Evolutionary conservation across 2,797 vertebrate species (phyloP).

Genomic region (Epinephelus coioides): DNA sequence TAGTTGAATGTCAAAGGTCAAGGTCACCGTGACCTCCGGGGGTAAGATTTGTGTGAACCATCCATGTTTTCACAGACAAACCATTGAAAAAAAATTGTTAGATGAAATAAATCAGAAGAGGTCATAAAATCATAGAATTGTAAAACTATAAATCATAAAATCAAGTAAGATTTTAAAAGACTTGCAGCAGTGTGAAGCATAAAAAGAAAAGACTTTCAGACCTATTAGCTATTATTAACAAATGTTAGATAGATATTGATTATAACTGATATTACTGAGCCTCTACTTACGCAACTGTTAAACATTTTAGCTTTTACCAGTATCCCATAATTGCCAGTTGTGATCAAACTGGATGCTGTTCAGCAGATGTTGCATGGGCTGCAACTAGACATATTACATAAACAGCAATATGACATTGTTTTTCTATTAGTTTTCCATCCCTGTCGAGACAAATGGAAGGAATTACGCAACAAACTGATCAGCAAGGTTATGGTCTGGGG

Average conservation of each 20-base stretch:
- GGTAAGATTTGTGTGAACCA: too few relatives aligned
- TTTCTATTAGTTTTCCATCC: not conserved
- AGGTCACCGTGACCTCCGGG: too few relatives aligned
- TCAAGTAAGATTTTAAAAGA: too few relatives aligned
- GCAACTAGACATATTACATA: not conserved
- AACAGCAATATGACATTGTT: not conserved
- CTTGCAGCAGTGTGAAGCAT: too few relatives aligned
- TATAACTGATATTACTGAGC: not conserved
- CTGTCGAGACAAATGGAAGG: not conserved
- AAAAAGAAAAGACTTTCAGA: too few relatives aligned
- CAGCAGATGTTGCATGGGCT: not conserved
- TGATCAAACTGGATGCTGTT: not conserved
- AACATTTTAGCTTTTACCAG: not conserved
- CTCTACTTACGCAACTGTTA: not conserved
- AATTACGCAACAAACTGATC: not conserved
- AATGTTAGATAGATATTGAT: not conserved
- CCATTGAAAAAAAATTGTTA: too few relatives aligned
- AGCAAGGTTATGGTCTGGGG: not conserved
- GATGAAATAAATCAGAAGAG: too few relatives aligned
- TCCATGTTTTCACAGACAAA: too few relatives aligned
- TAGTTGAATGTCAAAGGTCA: too few relatives aligned
- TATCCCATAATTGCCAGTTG: not conserved
- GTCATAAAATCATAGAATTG: too few relatives aligned
- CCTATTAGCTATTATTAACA: not conserved
- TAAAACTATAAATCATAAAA: too few relatives aligned